Conservation (phyloP, 2,113 vertebrate species). For the Charadrius vociferus region DNA sequence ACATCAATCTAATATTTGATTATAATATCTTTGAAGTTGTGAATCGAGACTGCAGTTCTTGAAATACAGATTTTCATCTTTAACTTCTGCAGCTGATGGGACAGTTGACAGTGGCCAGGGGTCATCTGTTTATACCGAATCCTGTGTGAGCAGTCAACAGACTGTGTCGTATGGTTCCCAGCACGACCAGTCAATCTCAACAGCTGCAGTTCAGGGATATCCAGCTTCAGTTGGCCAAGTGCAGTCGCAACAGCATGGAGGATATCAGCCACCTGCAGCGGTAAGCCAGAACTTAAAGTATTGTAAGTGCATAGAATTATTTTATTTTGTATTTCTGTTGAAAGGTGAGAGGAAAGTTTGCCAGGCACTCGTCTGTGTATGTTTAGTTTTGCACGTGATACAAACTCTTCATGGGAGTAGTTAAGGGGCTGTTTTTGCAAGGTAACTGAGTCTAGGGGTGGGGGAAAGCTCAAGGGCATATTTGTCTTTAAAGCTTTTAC, state of each 20-base stretch:
- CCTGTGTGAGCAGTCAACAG: constrained; percentile 85
- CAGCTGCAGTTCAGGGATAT: constrained; percentile 73
- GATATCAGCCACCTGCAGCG: constrained; percentile 82
- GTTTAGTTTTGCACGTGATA: not conserved
- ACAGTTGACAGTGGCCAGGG: constrained; percentile 91
- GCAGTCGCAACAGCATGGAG: constrained; percentile 77
- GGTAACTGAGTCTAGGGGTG: not conserved
- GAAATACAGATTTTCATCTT: not conserved
- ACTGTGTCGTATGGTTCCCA: constrained; percentile 87
- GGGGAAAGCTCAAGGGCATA: not conserved
- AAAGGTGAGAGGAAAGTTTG: not conserved
- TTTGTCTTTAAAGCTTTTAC: not conserved
- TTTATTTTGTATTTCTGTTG: not conserved
- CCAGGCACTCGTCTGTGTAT: accelerated
- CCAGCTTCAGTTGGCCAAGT: constrained; percentile 69
- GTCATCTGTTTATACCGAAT: constrained; percentile 89
- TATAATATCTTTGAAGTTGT: not conserved
- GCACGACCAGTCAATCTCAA: constrained; percentile 76
- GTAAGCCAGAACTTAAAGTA: constrained; percentile 77
- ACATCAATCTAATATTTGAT: not conserved
- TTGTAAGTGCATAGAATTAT: not conserved
- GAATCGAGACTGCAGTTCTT: not conserved
- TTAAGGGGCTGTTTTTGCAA: not conserved
- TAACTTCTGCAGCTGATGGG: constrained; percentile 80
- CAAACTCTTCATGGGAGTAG: not conserved